These are phyloP conservation scores for Argyra leucocephala DNA, from an alignment of 2,888 invertebrate genomes.

Conservation along the genomic window DNA sequence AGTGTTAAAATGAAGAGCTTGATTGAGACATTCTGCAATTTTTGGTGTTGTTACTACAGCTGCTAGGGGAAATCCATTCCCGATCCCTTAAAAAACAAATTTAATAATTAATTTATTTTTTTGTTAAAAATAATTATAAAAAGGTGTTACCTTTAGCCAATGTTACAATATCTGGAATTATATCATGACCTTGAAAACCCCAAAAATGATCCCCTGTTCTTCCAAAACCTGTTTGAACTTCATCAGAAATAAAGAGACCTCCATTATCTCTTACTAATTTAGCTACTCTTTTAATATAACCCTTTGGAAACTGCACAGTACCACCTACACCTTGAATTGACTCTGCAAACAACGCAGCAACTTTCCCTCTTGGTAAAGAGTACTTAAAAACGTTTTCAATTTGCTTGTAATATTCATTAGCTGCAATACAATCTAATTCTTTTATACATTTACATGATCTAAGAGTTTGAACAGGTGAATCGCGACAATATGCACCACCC, in stretches of 20 bases:
- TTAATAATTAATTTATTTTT: too few relatives aligned
- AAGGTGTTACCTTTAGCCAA: slow-evolving; percentile 76
- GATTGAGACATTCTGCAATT: slow-evolving; percentile 67
- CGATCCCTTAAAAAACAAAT: slow-evolving; percentile 46
- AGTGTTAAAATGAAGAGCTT: slow-evolving; percentile 85
- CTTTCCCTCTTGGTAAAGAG: slow-evolving; percentile 64
- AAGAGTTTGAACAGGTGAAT: slow-evolving; percentile 68
- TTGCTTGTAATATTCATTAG: slow-evolving; percentile 72
- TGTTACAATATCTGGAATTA: slow-evolving; percentile 87
- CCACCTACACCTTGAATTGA: slow-evolving; percentile 96
- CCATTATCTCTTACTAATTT: slow-evolving; percentile 69
- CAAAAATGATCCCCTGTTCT: slow-evolving; percentile 89
- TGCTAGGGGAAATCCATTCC: slow-evolving; percentile 92
- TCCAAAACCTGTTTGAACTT: slow-evolving; percentile 96
- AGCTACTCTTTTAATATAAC: slow-evolving; percentile 72
- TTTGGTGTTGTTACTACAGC: slow-evolving; percentile 88
- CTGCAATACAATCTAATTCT: slow-evolving; percentile 55
- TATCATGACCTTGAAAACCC: slow-evolving; percentile 86
- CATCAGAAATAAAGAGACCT: slow-evolving; percentile 85
- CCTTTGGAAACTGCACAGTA: slow-evolving; percentile 81
- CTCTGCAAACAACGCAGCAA: slow-evolving; percentile 89
- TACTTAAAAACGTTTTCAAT: slow-evolving; percentile 59
- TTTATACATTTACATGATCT: slow-evolving; percentile 55
- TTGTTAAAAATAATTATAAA: too few relatives aligned
- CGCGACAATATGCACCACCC: slow-evolving; percentile 81